Conservation (phyloP, 53 echinoderm and acorn worm species). For the Temnopleurus reevesii region DNA sequence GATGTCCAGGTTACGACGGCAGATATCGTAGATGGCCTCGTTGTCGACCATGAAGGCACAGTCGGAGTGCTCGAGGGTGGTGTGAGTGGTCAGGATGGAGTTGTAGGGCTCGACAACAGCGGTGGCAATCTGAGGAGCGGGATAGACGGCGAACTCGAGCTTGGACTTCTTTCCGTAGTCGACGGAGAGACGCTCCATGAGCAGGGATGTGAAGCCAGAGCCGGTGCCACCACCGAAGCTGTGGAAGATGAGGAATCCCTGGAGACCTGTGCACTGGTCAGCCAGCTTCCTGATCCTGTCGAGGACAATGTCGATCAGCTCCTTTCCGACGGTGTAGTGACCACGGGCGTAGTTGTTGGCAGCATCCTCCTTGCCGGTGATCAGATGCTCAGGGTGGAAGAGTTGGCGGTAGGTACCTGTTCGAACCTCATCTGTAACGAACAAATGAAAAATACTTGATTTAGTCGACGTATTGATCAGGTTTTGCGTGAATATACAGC, state of each 20-base stretch:
- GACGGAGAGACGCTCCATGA: conserved; percentile 62
- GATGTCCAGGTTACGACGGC: conserved; percentile 77
- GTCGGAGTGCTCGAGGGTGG: conserved; percentile 83
- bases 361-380: conserved; percentile 80
- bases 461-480: too few relatives aligned
- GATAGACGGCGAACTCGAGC: conserved; percentile 88
- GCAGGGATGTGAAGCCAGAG: conserved; percentile 72
- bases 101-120: conserved; percentile 82
- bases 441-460: too few relatives aligned
- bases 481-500: too few relatives aligned
- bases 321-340: conserved; percentile 72
- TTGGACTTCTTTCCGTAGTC: conserved; percentile 90
- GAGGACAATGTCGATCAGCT: conserved; percentile 67
- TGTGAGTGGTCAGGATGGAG: conserved; percentile 76
- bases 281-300: conserved; percentile 46
- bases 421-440: conserved; percentile 75
- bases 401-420: conserved; percentile 76
- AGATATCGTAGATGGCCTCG: conserved; percentile 86
- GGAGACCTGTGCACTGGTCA: conserved; percentile 82
- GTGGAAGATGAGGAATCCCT: conserved; percentile 88
- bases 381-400: conserved; percentile 75
- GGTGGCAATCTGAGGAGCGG: conserved; percentile 76
- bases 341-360: conserved; percentile 86
- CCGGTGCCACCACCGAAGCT: conserved; percentile 91
- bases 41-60: conserved; percentile 86